These are phyloP conservation scores for Squalus acanthias DNA, from an alignment of 2,797 vertebrate species.

Conservation along the genomic window DNA sequence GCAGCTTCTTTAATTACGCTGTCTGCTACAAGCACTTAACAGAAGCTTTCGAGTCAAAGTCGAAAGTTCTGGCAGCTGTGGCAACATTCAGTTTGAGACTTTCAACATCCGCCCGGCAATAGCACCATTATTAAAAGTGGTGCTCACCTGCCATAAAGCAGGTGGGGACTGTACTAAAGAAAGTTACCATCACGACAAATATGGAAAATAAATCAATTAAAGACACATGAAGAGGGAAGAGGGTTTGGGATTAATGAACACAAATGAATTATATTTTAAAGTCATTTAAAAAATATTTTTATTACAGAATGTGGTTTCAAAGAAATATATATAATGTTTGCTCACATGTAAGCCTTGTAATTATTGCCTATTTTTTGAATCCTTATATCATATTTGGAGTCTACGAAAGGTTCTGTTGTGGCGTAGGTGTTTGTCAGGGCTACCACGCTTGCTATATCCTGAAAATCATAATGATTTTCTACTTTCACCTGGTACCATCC, in stretches of 20 bases:
- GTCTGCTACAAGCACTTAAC: neutral
- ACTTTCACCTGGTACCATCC: constrained; percentile 77
- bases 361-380: constrained; percentile 94
- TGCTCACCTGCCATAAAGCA: neutral
- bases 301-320: neutral
- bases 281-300: neutral
- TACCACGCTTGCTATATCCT: constrained; percentile 97
- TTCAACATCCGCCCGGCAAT: neutral
- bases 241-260: neutral
- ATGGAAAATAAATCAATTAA: neutral
- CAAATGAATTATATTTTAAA: neutral
- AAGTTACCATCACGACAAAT: neutral
- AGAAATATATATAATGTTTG: constrained; percentile 41
- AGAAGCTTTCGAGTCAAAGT: neutral
- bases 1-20: neutral
- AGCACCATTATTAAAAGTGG: neutral
- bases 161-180: neutral
- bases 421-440: constrained; percentile 97
- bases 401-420: constrained; percentile 91
- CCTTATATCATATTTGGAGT: constrained; percentile 96
- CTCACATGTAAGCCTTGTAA: constrained; percentile 98
- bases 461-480: constrained; percentile 96
- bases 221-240: neutral
- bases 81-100: neutral
- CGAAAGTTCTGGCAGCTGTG: neutral